phyloP scores from a whole-genome alignment of 53 echinoderm and acorn worm species.

The Hippasteria phrygiana region DNA sequence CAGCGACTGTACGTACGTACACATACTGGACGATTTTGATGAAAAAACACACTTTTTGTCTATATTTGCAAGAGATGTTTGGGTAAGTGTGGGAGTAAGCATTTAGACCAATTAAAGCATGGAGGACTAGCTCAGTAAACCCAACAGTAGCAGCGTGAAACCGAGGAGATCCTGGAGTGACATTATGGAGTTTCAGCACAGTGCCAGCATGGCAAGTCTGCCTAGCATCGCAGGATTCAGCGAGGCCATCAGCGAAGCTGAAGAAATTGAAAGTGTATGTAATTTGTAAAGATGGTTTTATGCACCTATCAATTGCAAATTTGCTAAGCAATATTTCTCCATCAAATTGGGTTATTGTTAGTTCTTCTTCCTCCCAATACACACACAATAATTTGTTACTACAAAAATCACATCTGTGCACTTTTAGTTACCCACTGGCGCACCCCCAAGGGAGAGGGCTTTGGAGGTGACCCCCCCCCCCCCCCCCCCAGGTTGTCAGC shows the following conservation, averaged over 20 bases:
- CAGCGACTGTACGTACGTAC: too few relatives aligned
- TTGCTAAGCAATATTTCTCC: too few relatives aligned
- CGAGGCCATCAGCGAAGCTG: slow-evolving; percentile 96
- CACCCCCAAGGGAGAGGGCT: too few relatives aligned
- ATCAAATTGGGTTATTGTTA: too few relatives aligned
- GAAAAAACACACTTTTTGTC: background rate
- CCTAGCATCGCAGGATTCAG: slow-evolving; percentile 93
- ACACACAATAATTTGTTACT: too few relatives aligned
- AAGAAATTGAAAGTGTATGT: slow-evolving; percentile 99
- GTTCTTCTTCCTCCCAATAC: too few relatives aligned
- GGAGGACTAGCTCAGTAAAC: background rate
- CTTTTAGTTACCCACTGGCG: too few relatives aligned
- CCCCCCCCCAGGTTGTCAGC: too few relatives aligned
- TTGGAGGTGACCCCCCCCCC: too few relatives aligned
- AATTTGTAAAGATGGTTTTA: background rate
- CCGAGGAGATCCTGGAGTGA: background rate
- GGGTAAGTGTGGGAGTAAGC: background rate
- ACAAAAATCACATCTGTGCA: too few relatives aligned
- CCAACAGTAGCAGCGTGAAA: background rate
- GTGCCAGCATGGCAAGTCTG: slow-evolving; percentile 84
- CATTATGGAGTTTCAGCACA: slow-evolving; percentile 75
- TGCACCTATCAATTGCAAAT: background rate
- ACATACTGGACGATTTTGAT: too few relatives aligned
- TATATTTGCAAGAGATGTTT: background rate
- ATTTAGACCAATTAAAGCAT: background rate